Evolutionary conservation across 92 coral and sea anemone genomes (phyloP), one percentile per base, ranked within the genome.

Genomic region (Metridium senile): DNA sequence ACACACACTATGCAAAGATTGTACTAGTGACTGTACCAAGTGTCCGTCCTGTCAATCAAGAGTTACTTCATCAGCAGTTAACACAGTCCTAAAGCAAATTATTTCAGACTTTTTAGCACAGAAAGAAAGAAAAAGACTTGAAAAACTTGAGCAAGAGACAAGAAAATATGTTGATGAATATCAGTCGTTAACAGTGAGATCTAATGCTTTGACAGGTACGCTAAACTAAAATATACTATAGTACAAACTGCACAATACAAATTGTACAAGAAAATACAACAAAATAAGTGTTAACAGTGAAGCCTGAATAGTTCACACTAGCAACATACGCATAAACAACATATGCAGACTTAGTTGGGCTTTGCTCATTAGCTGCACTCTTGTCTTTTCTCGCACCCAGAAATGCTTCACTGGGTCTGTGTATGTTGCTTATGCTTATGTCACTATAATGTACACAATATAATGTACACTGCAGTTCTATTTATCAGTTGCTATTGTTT

Each of bases 111-210:
- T 93, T 69, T 76, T 68, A 49, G 84, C 85, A 21, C 90, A 93
- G 57, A 91, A 93, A 51, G 99, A 96, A 78, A 82, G 79, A 71
- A 97, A 93, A 33, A 89, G 99, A 81, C 81, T 96, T 22, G 90
- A 87, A 76, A 86, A 96, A 72, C 81, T 96, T 63, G 99, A 96
- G 63, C 89, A 93, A 72, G 91, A 93, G 67, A 96, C 99, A 27
- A 96, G 99, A 62, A 94, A 96, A 78, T 96, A 93, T 85, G 90
- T 96, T 46, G 98, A 93, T 10, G 99, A 96, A 52, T 96, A 93
- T 68, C 99, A 96, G 81, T 89, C 97, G 26, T 80, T 96, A 29
- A 74, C 88, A 28, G 31, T 96, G 64, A 85, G 99, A 62, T 93
- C 97, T 52, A 87, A 83, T 69, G 91, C 96, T 3, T 66, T 96